Conservation (phyloP, 1,140 invertebrate genomes). For the Heliothis subflexa region DNA sequence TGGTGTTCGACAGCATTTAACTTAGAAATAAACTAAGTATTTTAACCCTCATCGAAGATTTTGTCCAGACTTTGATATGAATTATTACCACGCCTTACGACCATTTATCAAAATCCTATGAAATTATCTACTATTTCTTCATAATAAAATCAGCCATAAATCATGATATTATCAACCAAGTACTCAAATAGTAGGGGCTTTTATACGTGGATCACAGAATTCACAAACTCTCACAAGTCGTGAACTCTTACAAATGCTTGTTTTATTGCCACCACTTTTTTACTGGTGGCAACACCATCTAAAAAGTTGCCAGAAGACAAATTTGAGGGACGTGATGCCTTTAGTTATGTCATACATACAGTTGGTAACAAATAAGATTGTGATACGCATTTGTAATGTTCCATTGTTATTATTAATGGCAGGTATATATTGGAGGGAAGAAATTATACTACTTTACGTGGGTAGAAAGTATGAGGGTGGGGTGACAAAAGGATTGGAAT, state of each 20-base stretch:
- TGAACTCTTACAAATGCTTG: constrained; percentile 62
- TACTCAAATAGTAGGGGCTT: constrained; percentile 26
- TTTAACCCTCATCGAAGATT: too few species aligned
- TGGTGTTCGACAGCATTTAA: neutral
- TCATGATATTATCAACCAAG: neutral
- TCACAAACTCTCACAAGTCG: constrained; percentile 58
- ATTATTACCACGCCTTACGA: too few species aligned
- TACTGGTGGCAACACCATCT: constrained; percentile 54
- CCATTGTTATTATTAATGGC: constrained; percentile 23
- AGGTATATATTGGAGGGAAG: neutral
- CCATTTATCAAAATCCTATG: too few species aligned
- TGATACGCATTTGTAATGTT: constrained; percentile 26
- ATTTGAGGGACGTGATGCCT: constrained; percentile 64
- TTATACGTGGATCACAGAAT: constrained; percentile 46
- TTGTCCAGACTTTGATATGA: too few species aligned
- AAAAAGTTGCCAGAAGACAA: constrained; percentile 62
- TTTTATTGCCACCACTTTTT: constrained; percentile 65
- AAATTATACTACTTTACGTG: neutral
- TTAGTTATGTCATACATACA: constrained; percentile 55
- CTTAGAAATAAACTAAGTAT: too few species aligned
- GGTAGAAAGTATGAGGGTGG: too few species aligned
- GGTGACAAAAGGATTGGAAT: too few species aligned
- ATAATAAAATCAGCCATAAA: neutral
- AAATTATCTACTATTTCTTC: too few species aligned
- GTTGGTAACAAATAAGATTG: constrained; percentile 31